Conservation (phyloP, 1,140 invertebrate species). For the Heliconius hewitsoni region DNA sequence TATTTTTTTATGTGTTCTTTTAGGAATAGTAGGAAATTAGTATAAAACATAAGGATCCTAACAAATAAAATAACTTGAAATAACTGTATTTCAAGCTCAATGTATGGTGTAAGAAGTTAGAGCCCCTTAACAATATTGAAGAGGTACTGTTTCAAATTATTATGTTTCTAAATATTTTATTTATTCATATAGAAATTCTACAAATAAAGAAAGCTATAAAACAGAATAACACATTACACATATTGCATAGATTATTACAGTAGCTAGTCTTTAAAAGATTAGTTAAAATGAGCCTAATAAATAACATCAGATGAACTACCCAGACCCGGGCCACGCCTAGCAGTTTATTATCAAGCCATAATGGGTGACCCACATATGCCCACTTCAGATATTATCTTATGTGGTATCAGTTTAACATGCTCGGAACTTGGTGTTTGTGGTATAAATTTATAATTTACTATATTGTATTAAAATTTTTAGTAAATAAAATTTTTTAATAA, state of each 20-base stretch:
- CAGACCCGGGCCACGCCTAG: conserved; percentile 37
- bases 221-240: not conserved
- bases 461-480: not conserved
- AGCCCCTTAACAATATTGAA: too few relatives aligned
- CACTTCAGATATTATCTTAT: conserved; percentile 55
- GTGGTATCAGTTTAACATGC: conserved; percentile 39
- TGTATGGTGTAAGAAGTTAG: too few relatives aligned
- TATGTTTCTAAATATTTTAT: too few relatives aligned
- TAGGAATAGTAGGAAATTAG: too few relatives aligned
- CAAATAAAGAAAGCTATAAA: too few relatives aligned
- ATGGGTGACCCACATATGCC: conserved; percentile 56
- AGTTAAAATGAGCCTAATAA: not conserved
- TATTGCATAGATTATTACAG: not conserved
- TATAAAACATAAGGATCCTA: too few relatives aligned
- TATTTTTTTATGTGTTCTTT: too few relatives aligned
- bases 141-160: too few relatives aligned
- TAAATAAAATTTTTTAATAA: not conserved
- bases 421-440: not conserved
- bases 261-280: not conserved
- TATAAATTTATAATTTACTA: not conserved
- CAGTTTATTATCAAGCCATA: conserved; percentile 46
- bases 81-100: too few relatives aligned
- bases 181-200: too few relatives aligned
- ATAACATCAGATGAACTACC: conserved; percentile 29
- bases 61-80: too few relatives aligned